phyloP scores from a whole-genome alignment of 2,888 invertebrate species.

The Temnothorax unifasciatus region DNA sequence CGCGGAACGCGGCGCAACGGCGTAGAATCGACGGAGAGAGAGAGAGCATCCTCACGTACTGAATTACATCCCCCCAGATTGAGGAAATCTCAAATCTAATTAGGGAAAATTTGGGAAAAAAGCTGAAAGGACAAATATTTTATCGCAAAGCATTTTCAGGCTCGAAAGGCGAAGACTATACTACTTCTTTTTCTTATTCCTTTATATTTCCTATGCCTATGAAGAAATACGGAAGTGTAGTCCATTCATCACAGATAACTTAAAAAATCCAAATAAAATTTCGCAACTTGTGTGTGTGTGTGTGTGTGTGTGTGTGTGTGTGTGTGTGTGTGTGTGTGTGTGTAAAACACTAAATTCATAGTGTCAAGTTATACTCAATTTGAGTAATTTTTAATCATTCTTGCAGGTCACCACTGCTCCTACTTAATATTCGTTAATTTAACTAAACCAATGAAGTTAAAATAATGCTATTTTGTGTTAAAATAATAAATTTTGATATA shows the following conservation, averaged over 20 bases:
- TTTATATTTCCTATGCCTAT: background rate
- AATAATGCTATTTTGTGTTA: no score
- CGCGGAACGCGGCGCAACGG: constrained; percentile 42
- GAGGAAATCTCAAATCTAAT: background rate
- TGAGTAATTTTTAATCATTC: no score
- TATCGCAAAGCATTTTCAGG: background rate
- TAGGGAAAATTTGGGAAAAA: background rate
- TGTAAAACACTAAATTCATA: no score
- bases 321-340: no score
- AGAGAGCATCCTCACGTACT: background rate
- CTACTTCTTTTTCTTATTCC: background rate
- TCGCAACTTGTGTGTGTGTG: no score
- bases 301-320: no score
- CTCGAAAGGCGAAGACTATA: background rate
- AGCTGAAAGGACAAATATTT: background rate
- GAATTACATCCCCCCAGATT: background rate
- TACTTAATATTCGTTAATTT: no score
- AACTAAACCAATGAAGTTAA: no score
- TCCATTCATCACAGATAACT: background rate
- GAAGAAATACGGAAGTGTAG: background rate
- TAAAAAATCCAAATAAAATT: background rate
- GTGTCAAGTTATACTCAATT: no score
- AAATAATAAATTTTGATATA: no score
- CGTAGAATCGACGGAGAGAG: constrained; percentile 33
- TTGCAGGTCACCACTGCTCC: no score